Evolutionary conservation across 2,888 invertebrate species (phyloP).

Genomic region (Eilema sororculum): DNA sequence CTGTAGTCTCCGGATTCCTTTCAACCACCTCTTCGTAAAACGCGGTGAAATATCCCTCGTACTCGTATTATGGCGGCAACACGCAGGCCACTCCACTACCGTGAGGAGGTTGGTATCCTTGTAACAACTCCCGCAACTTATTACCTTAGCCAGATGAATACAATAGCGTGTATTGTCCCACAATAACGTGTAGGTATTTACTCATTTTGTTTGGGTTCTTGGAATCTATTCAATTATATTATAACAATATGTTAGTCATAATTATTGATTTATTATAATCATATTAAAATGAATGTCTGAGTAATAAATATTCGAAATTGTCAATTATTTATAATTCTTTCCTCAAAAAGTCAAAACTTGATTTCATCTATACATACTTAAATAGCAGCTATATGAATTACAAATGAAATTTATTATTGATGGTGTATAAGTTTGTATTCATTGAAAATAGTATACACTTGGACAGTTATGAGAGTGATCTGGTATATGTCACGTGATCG

Average conservation of each 20-base stretch:
- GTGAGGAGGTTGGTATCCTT: neutral
- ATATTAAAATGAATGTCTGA: constrained; percentile 20
- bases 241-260: constrained; percentile 7
- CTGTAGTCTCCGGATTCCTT: too few relatives aligned
- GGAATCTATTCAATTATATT: constrained; percentile 9
- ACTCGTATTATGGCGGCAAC: neutral
- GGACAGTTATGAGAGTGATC: constrained; percentile 31
- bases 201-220: neutral
- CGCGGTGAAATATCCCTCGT: neutral
- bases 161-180: neutral
- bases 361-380: constrained; percentile 12
- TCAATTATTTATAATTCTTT: constrained; percentile 18
- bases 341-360: constrained; percentile 17
- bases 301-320: constrained; percentile 18
- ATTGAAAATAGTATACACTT: constrained; percentile 28
- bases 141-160: neutral
- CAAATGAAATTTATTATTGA: constrained; percentile 21
- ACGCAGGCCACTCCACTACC: neutral
- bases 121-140: neutral
- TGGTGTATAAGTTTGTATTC: constrained; percentile 20
- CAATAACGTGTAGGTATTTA: neutral
- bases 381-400: constrained; percentile 27
- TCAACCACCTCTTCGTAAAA: neutral
- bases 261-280: constrained; percentile 16
- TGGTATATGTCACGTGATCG: constrained; percentile 29